A percentile compares a stretch with the other conserved stretches of the same genome.
These are phyloP conservation scores for Magallana gigas DNA, from an alignment of 1,140 invertebrate genomes.

Conservation along the genomic window DNA sequence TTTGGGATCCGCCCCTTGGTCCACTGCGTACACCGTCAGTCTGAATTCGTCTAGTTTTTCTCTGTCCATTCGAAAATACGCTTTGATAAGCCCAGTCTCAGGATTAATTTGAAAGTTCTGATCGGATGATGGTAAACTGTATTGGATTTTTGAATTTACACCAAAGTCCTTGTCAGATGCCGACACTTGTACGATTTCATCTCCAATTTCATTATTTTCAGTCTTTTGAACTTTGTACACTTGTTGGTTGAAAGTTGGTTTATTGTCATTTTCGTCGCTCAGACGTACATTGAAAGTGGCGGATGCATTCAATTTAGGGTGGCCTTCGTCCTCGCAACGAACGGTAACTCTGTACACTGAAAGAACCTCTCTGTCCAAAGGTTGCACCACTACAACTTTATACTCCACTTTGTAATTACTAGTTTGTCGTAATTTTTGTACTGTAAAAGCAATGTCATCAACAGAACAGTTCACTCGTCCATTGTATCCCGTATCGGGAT, in stretches of 20 bases:
- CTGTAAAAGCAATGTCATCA: constrained; percentile 59
- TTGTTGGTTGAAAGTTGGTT: constrained; percentile 84
- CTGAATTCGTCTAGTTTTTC: constrained; percentile 81
- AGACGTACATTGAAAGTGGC: constrained; percentile 95
- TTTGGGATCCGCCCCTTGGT: constrained; percentile 78
- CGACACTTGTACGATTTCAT: constrained; percentile 84
- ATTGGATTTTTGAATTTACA: constrained; percentile 84
- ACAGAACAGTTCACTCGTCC: constrained; percentile 70
- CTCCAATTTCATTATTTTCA: constrained; percentile 87
- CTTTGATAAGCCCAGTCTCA: constrained; percentile 60
- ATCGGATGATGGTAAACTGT: constrained; percentile 60
- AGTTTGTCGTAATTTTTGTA: constrained; percentile 63
- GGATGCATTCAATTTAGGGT: constrained; percentile 87
- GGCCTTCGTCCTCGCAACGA: constrained; percentile 83
- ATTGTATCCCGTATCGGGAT: constrained; percentile 69
- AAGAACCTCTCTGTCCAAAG: constrained; percentile 63
- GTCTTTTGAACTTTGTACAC: constrained; percentile 48
- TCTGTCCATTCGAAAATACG: constrained; percentile 59
- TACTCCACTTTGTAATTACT: constrained; percentile 60
- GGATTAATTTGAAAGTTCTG: constrained; percentile 59
- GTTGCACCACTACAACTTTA: constrained; percentile 67
- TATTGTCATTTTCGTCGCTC: constrained; percentile 93
- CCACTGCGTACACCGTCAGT: constrained; percentile 86
- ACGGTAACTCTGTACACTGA: constrained; percentile 61
- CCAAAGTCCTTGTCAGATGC: constrained; percentile 95